Evolutionary conservation across 64 coral and sea anemone species (phyloP).

Genomic region (Pocillopora damicornis): DNA sequence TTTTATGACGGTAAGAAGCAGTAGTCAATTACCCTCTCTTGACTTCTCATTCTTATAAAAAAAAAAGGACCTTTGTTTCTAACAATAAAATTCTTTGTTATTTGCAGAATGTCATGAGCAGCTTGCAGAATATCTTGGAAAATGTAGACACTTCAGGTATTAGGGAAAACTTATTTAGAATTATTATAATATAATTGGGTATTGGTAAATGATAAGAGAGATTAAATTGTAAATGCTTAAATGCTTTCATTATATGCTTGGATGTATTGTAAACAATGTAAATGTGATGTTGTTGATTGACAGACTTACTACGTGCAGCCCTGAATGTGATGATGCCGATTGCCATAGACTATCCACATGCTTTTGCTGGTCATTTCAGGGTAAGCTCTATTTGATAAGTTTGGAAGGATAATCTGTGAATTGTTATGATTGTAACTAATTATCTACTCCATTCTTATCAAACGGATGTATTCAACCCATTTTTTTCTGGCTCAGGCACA

Average conservation of each 20-base stretch:
- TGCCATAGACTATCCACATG: conserved; percentile 90
- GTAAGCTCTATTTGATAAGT: conserved; percentile 23
- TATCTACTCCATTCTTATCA: no score
- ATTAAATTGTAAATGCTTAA: no score
- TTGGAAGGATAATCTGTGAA: background rate
- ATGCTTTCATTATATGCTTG: no score
- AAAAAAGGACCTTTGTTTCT: background rate
- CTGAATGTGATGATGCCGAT: conserved; percentile 90
- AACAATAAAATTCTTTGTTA: background rate
- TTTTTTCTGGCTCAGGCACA: no score
- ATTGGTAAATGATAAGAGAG: no score
- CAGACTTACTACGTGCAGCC: conserved; percentile 90
- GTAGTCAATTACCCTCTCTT: background rate
- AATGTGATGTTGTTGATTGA: background rate
- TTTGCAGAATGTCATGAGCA: conserved; percentile 81
- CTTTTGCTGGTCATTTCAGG: conserved; percentile 93
- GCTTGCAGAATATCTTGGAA: conserved; percentile 90
- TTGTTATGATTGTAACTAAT: no score
- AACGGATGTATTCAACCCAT: no score
- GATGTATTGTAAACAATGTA: background rate
- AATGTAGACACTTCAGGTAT: conserved; percentile 94
- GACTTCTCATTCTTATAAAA: background rate
- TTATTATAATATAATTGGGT: no score
- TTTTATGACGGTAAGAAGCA: conserved; percentile 46
- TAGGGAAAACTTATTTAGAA: no score